These are phyloP conservation scores for Pempheris klunzingeri DNA, from an alignment of 2,797 vertebrate genomes.

Conservation along the genomic window DNA sequence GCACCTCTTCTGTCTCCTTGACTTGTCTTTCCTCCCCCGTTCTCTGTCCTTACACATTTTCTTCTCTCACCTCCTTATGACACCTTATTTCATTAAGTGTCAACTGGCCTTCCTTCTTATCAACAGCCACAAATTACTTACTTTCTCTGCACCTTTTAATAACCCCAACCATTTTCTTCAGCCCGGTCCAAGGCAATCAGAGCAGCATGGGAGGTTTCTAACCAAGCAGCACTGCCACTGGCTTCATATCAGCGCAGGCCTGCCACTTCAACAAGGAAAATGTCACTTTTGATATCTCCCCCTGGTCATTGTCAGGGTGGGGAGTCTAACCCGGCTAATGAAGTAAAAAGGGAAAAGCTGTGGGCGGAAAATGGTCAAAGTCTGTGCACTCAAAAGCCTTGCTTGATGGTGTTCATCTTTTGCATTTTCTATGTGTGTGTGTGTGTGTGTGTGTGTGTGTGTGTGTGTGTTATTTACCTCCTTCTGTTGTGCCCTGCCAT, in stretches of 20 bases:
- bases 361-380: conserved; percentile 55
- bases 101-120: conserved; percentile 42
- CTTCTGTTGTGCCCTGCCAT: conserved; percentile 35
- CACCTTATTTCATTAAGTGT: conserved; percentile 69
- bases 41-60: conserved; percentile 37
- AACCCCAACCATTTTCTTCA: conserved; percentile 55
- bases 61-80: conserved; percentile 58
- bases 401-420: conserved; percentile 33
- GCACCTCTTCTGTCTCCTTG: conserved; percentile 20
- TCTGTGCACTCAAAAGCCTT: conserved; percentile 16
- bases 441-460: conserved; percentile 15
- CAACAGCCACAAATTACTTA: conserved; percentile 50
- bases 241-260: conserved; percentile 71
- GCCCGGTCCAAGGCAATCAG: conserved; percentile 66
- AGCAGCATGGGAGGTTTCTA: conserved; percentile 70
- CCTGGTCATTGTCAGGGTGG: conserved; percentile 68
- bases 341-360: conserved; percentile 66
- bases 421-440: neutral
- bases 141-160: conserved; percentile 59
- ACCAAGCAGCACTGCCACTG: conserved; percentile 58
- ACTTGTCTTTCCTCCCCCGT: conserved; percentile 16
- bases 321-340: conserved; percentile 73
- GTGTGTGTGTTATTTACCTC: conserved; percentile 30
- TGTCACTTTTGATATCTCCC: conserved; percentile 81
- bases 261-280: conserved; percentile 71